Evolutionary conservation across 2,888 invertebrate genomes (phyloP).

Genomic region (Agonopterix arenella): DNA sequence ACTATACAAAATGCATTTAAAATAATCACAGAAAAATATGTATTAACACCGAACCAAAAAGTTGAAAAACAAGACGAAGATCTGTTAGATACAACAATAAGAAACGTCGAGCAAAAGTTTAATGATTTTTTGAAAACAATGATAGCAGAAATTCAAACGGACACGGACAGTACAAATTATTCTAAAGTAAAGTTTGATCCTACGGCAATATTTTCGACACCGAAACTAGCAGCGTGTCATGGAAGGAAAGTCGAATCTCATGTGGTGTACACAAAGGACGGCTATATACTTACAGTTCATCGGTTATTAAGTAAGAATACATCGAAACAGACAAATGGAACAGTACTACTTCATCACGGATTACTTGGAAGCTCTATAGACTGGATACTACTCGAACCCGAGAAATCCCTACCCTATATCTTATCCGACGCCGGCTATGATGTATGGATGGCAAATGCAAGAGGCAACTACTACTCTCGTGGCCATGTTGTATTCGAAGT

Average conservation of each 20-base stretch:
- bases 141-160: too few relatives aligned
- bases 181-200: too few relatives aligned
- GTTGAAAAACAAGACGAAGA: too few relatives aligned
- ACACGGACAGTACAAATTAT: too few relatives aligned
- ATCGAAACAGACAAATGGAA: slow-evolving; percentile 16
- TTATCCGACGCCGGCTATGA: slow-evolving; percentile 76
- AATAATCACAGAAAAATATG: too few relatives aligned
- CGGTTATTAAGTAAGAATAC: slow-evolving; percentile 22
- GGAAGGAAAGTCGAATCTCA: slow-evolving; percentile 47
- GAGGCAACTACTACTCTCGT: slow-evolving; percentile 56
- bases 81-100: too few relatives aligned
- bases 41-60: too few relatives aligned
- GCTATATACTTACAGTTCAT: slow-evolving; percentile 49
- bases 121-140: not conserved
- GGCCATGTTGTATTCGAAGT: slow-evolving; percentile 30
- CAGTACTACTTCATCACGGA: slow-evolving; percentile 52
- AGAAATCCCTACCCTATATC: slow-evolving; percentile 49
- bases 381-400: slow-evolving; percentile 53
- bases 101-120: not conserved
- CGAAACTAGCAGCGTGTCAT: slow-evolving; percentile 31
- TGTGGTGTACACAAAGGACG: slow-evolving; percentile 41
- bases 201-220: too few relatives aligned
- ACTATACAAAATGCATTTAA: too few relatives aligned
- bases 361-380: slow-evolving; percentile 57
- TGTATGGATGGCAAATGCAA: slow-evolving; percentile 77